A percentile compares a stretch with the other conserved stretches of the same genome.
Evolutionary conservation across 2,888 invertebrate species (phyloP).

Genomic region (Harpagoxenus sublaevis): DNA sequence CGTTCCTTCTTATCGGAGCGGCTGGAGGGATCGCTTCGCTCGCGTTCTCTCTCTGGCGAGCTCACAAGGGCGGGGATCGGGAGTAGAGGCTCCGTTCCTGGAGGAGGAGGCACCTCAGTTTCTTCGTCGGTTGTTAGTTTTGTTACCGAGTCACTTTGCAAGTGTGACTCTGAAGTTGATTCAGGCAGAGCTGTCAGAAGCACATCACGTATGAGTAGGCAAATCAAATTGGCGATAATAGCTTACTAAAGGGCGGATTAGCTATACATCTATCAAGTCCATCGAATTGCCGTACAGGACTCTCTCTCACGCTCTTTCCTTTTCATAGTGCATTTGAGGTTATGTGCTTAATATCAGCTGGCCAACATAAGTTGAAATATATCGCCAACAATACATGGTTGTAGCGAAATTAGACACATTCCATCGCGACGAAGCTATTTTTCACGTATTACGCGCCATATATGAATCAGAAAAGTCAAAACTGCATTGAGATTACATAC

Average conservation of each 20-base stretch:
- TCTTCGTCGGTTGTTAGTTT: slow-evolving; percentile 81
- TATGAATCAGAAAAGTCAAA: slow-evolving; percentile 35
- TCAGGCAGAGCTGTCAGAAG: slow-evolving; percentile 74
- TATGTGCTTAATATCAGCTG: slow-evolving; percentile 57
- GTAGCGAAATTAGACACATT: slow-evolving; percentile 5
- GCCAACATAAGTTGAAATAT: slow-evolving; percentile 28
- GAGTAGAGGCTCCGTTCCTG: slow-evolving; percentile 84
- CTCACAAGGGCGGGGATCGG: slow-evolving; percentile 81
- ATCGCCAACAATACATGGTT: slow-evolving; percentile 4
- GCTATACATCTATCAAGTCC: not conserved
- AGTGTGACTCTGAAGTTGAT: slow-evolving; percentile 75
- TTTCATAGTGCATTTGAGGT: slow-evolving; percentile 61
- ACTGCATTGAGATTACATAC: slow-evolving; percentile 53
- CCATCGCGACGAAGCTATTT: not conserved
- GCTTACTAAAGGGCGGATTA: not conserved
- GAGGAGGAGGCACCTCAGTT: slow-evolving; percentile 83
- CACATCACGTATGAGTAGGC: slow-evolving; percentile 46
- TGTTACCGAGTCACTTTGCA: slow-evolving; percentile 76
- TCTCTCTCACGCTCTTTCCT: not conserved
- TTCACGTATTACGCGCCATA: not conserved
- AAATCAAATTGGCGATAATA: not conserved
- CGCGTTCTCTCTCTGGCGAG: slow-evolving; percentile 76
- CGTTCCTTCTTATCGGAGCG: slow-evolving; percentile 77
- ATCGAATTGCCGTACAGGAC: not conserved
- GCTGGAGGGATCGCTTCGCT: slow-evolving; percentile 68